Evolutionary conservation across 2,797 vertebrate species (phyloP), one percentile per base, ranked within the genome.

Genomic region (Triplophysa bombifrons): DNA sequence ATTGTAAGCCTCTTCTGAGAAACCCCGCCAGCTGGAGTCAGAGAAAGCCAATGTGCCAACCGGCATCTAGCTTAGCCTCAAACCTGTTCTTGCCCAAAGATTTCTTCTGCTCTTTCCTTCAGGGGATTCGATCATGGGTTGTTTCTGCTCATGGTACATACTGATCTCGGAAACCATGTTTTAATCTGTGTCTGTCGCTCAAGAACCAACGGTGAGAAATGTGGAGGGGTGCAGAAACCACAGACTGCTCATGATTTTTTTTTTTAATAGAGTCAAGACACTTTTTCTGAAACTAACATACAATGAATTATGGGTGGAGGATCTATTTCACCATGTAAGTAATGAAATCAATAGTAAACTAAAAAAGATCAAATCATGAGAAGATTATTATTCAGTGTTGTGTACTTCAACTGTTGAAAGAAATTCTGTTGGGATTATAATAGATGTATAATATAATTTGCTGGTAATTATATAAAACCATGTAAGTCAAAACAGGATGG

Each of bases 1-100:
- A 7, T 81, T 75, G 85, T 91, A 88, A 91, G 87, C 89, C 88
- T 89, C 82, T 89, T 87, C 89, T 84, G 85, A 86, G 88, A 69
- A 82, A 78, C 83, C 84, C 85, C 84, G 86, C 88, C 82, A 85
- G 80, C 87, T 89, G 86, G 86, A 85, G 88, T 83, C 86, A 84
- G 88, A 81, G 81, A 80, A 82, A 78, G 80, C 82, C 78, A 84
- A 79, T 78, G 83, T 77, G 86, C 80, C 85, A 74, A 86, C 85
- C 87, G 16, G 51, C 74, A 81, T 80, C 80, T 44, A 76, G 51
- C 64, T 41, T 67, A 55, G 22, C 5, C 25, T 48, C 75, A 70
- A 13, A 68, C 44, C 55, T 25, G 44, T 65, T 65, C 30, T 65
- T 65, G 46, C 48, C 82, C 86, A 76, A 74, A 76, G 7, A 80